Base-by-base conservation (phyloP, 2,797 vertebrate genomes). In the Gymnoscopelus braueri region DNA sequence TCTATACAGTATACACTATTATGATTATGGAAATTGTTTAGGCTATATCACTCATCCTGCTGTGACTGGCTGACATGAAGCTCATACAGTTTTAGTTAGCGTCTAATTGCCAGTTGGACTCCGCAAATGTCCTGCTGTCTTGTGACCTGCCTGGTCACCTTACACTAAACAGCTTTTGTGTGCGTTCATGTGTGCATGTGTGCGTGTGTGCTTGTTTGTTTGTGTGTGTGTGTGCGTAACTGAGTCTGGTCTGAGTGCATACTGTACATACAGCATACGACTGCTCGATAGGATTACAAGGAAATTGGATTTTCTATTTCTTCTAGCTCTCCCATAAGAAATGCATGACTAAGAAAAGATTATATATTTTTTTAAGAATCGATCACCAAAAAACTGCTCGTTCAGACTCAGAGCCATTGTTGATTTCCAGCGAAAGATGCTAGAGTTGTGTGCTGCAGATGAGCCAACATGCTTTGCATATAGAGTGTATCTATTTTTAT, bases 221-320 rank as follows among this genome's bases (percentile, higher is more conserved):
- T 64, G 65, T 59, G 69, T 53, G 51, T 13, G 8, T 67, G 55
- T 64, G 65, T 59, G 69, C 5, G 26, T 7, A 72, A 61, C 15
- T 53, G 23, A 15, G 71, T 71, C 48, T 29, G 14, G 62, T 32
- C 61, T 56, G 14, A 60, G 14, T 39, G 32, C n/a, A 24, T 32
- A 44, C 47, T 9, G 39, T 51, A 24, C 52, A 59, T 49, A 23
- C 32, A 32, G 39, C 39, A 39, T 61, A 39, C 19, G 65, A 57
- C 64, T 54, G 12, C 14, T 71, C 24, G 51, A 63, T 53, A 66
- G 54, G 79, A 78, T 75, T 63, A 67, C 55, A 52, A 81, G 62
- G 53, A 60, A 80, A 90, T 77, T 77, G 60, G 61, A 79, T 86
- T 82, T 60, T 47, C 60, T 10, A 79, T 86, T 82, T 60, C 49